Conservation (phyloP, 2,113 vertebrate genomes). For the Amblyopsis rosae region DNA sequence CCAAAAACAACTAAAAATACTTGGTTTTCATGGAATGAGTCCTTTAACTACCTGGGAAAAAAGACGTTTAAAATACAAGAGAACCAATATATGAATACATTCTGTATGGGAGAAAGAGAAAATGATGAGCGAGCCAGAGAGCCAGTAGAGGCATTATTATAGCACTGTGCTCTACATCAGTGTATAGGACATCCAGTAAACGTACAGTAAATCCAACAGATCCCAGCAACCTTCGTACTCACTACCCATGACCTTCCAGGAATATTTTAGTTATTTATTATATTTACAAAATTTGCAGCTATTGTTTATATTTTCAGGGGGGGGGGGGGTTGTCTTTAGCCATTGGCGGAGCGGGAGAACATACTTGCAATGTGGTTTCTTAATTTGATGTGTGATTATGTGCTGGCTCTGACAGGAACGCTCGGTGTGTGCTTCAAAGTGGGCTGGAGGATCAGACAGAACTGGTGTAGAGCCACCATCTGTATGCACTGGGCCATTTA, state of each 20-base stretch:
- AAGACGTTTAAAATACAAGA: too few species aligned
- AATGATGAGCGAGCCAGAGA: slow-evolving; percentile 38
- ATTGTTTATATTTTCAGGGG: too few species aligned
- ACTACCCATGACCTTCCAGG: slow-evolving; percentile 14
- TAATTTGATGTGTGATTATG: background rate
- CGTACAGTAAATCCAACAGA: slow-evolving; percentile 68
- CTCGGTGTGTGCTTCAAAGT: background rate
- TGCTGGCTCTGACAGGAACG: background rate
- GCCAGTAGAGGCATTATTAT: slow-evolving; percentile 28
- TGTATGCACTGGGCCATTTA: background rate
- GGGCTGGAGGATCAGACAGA: background rate
- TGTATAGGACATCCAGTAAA: slow-evolving; percentile 57
- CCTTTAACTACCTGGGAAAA: too few species aligned
- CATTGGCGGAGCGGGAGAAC: background rate
- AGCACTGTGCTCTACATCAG: slow-evolving; percentile 35
- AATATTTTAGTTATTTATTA: too few species aligned
- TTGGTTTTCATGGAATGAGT: too few species aligned
- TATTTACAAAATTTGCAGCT: too few species aligned
- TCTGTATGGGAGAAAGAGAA: slow-evolving; percentile 3
- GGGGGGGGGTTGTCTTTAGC: too few species aligned
- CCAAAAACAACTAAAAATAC: too few species aligned
- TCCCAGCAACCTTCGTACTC: slow-evolving; percentile 48
- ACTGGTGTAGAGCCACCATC: slow-evolving; percentile 2
- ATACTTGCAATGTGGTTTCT: background rate
- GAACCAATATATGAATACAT: too few species aligned